phyloP scores from a whole-genome alignment of 2,113 vertebrate species.

The Chionodraco myersi region DNA sequence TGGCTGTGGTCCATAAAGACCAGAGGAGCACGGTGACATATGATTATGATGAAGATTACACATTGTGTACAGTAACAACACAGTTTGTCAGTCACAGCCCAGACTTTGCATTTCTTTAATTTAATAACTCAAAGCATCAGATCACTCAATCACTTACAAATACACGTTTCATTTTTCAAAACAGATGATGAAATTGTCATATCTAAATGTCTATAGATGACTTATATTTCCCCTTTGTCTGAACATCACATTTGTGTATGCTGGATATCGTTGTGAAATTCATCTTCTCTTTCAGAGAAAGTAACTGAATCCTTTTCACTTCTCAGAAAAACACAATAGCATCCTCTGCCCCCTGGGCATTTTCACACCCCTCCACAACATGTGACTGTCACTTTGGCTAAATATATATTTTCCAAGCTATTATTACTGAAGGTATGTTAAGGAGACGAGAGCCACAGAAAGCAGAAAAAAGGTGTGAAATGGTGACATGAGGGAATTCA shows the following conservation, averaged over 20 bases:
- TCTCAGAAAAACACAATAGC: conserved; percentile 51
- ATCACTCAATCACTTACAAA: neutral
- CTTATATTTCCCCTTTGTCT: neutral
- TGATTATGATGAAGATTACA: too few relatives aligned
- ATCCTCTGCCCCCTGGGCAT: conserved; percentile 36
- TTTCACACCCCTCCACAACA: conserved; percentile 67
- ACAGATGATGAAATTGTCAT: neutral
- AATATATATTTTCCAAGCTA: conserved; percentile 71
- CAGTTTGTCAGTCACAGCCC: conserved; percentile 28
- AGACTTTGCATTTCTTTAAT: conserved; percentile 7
- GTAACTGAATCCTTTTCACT: conserved; percentile 58
- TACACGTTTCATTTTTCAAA: neutral
- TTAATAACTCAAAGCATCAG: conserved; percentile 33
- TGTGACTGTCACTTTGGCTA: conserved; percentile 69
- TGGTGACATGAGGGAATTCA: conserved; percentile 59
- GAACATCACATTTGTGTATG: conserved; percentile 17
- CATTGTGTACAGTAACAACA: conserved; percentile 32
- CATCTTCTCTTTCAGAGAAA: conserved; percentile 34
- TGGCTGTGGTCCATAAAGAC: conserved; percentile 58
- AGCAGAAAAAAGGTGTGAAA: conserved; percentile 59
- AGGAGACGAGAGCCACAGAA: conserved; percentile 53
- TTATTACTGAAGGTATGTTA: conserved; percentile 65
- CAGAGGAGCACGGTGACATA: conserved; percentile 32
- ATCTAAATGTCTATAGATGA: neutral
- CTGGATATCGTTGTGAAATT: conserved; percentile 39